Conservation (phyloP, 1,140 invertebrate species). For the Chrysoperla carnea region DNA sequence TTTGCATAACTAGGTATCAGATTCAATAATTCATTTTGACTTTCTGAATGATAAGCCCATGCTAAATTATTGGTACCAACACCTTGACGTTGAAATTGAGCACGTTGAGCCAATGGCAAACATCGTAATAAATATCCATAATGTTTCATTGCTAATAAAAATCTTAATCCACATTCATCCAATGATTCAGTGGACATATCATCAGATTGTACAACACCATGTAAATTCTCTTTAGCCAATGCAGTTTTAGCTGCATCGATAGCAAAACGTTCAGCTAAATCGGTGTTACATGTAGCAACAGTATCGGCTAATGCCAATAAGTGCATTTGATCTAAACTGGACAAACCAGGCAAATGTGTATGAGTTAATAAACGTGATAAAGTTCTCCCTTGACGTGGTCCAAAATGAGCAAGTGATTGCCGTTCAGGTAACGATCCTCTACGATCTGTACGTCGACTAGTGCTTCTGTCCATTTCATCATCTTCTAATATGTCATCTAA, state of each 20-base stretch:
- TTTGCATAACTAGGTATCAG: slow-evolving; percentile 79
- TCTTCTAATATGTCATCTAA: slow-evolving; percentile 62
- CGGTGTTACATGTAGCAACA: slow-evolving; percentile 80
- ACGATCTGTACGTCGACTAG: slow-evolving; percentile 37
- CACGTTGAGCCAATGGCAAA: slow-evolving; percentile 73
- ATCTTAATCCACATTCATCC: slow-evolving; percentile 94
- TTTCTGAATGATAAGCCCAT: slow-evolving; percentile 99
- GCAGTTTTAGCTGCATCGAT: slow-evolving; percentile 56
- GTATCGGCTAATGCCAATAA: slow-evolving; percentile 93
- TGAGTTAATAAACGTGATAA: slow-evolving; percentile 84
- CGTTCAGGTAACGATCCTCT: slow-evolving; percentile 46
- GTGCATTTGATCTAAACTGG: slow-evolving; percentile 98
- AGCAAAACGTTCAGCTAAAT: slow-evolving; percentile 69
- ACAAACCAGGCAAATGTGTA: slow-evolving; percentile 89
- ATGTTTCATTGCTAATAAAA: slow-evolving; percentile 93
- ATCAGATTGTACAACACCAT: slow-evolving; percentile 40
- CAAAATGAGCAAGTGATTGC: slow-evolving; percentile 62
- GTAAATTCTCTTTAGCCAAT: slow-evolving; percentile 47
- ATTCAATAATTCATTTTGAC: slow-evolving; percentile 84
- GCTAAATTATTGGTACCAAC: slow-evolving; percentile 86
- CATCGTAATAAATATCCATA: slow-evolving; percentile 89
- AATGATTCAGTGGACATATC: slow-evolving; percentile 60
- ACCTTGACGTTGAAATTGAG: slow-evolving; percentile 73
- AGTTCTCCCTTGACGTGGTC: slow-evolving; percentile 58
- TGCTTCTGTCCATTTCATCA: slow-evolving; percentile 36